These are phyloP conservation scores for Bombus haemorrhoidalis DNA, from an alignment of 1,140 invertebrate species.

Conservation along the genomic window DNA sequence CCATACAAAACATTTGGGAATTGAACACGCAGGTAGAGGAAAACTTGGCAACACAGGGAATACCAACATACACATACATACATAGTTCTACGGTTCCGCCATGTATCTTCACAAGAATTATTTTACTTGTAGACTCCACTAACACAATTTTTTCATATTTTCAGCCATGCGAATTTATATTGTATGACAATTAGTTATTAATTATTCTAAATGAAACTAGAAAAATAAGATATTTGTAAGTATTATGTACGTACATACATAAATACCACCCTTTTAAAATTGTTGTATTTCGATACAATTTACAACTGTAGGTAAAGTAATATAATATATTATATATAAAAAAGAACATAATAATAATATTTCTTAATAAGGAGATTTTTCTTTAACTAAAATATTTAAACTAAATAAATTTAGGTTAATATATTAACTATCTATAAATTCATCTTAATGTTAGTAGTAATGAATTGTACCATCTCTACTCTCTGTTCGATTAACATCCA, in stretches of 20 bases:
- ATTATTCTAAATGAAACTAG: background rate
- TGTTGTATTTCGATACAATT: background rate
- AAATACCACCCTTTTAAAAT: background rate
- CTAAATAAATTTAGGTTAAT: background rate
- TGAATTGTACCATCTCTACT: background rate
- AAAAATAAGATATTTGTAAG: background rate
- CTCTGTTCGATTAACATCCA: background rate
- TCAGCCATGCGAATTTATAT: background rate
- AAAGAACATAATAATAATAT: background rate
- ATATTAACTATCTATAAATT: background rate
- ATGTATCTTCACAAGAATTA: background rate
- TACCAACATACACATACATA: conserved; percentile 8
- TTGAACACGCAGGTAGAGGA: conserved; percentile 19
- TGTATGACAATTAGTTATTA: background rate
- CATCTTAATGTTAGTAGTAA: background rate
- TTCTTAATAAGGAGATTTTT: background rate
- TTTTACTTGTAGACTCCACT: background rate
- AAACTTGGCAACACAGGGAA: conserved; percentile 47
- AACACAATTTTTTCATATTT: conserved; percentile 1
- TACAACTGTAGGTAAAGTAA: background rate
- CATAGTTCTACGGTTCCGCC: background rate
- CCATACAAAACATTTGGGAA: conserved; percentile 2
- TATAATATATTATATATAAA: background rate
- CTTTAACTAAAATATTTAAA: background rate
- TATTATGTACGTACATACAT: background rate